Percentiles rank a stretch among this genome's conserved stretches.
Evolutionary conservation across 2,888 invertebrate genomes (phyloP).

Genomic region (Ischnura elegans): DNA sequence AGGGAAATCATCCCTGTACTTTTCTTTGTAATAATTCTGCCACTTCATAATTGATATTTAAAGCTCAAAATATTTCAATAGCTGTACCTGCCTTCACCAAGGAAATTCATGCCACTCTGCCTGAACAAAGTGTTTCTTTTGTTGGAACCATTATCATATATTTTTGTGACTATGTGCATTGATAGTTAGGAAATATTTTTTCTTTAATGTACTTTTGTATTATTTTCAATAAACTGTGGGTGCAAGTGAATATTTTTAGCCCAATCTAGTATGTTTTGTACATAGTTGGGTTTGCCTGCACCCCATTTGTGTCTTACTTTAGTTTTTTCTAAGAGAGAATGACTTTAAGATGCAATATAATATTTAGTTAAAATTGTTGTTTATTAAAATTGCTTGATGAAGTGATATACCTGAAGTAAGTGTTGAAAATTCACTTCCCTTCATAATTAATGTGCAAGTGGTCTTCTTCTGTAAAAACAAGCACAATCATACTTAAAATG

Average conservation of each 20-base stretch:
- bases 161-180: constrained; percentile 38
- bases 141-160: constrained; percentile 5
- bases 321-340: not conserved
- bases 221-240: not conserved
- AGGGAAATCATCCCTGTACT: constrained; percentile 41
- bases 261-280: constrained; percentile 21
- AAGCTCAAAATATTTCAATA: constrained; percentile 56
- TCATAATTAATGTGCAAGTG: constrained; percentile 20
- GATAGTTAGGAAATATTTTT: not conserved
- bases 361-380: not conserved
- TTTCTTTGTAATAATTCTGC: constrained; percentile 38
- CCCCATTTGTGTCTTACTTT: not conserved
- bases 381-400: not conserved
- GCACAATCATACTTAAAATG: constrained; percentile 53
- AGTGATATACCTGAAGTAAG: not conserved
- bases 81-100: constrained; percentile 57
- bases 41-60: constrained; percentile 28
- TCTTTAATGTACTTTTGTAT: not conserved
- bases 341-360: not conserved
- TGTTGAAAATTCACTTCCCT: not conserved
- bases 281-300: constrained; percentile 1
- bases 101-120: constrained; percentile 52
- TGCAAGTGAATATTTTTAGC: constrained; percentile 39
- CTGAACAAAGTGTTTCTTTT: constrained; percentile 47
- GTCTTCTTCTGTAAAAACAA: constrained; percentile 8